phyloP scores from a whole-genome alignment of 1,140 invertebrate genomes.

The Eumeta japonica region DNA sequence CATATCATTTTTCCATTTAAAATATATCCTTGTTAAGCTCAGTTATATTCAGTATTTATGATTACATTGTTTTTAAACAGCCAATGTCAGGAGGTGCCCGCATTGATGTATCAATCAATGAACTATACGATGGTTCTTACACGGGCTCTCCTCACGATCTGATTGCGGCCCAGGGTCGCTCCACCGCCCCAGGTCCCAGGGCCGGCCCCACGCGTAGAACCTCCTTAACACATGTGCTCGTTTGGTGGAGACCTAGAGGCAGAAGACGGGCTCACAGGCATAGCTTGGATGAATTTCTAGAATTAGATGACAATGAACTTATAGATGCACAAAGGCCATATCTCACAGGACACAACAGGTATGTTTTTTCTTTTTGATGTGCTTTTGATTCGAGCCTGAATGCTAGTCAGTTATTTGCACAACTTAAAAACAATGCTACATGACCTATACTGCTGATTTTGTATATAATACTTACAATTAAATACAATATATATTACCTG shows the following conservation, averaged over 20 bases:
- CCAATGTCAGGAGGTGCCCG: conserved; percentile 80
- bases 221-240: conserved; percentile 84
- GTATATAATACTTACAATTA: too few species aligned
- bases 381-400: too few species aligned
- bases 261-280: conserved; percentile 65
- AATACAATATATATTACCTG: too few species aligned
- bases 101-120: conserved; percentile 94
- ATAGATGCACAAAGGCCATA: conserved; percentile 77
- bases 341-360: conserved; percentile 88
- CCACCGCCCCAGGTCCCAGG: conserved; percentile 70
- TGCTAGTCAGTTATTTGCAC: too few species aligned
- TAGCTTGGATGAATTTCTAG: conserved; percentile 81
- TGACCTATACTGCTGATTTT: too few species aligned
- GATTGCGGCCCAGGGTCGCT: conserved; percentile 65
- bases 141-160: conserved; percentile 92
- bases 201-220: conserved; percentile 83
- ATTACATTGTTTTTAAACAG: too few species aligned
- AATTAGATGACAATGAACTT: conserved; percentile 76
- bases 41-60: too few species aligned
- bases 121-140: conserved; percentile 93
- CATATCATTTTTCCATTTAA: too few species aligned
- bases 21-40: too few species aligned
- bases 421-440: too few species aligned
- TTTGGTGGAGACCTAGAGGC: conserved; percentile 76
- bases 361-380: conserved; percentile 12